Evolutionary conservation across 2,888 invertebrate species (phyloP), one percentile per base, ranked within the genome.

Genomic region (Heliconius sara): DNA sequence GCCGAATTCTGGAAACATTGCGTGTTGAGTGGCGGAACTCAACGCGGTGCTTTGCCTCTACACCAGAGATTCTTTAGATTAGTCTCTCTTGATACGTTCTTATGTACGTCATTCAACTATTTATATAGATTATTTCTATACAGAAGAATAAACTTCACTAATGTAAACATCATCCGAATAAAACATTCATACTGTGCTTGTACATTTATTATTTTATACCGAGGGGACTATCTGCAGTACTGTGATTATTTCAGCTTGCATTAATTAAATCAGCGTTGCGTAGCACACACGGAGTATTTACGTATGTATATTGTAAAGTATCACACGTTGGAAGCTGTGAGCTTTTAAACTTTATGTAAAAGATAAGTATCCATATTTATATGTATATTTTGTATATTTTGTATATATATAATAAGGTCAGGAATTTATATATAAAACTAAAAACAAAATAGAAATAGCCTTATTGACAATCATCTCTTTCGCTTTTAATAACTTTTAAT

Each of bases 261-360:
- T 72, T 57, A 72, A 72, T 30, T 22, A 72, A 72, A 72, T 72
- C 22, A 57, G 12, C 57, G 52, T 72, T 72, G 22, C 43, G 43
- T 70, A 13, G 43, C 68, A 25, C 39, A 22, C 25, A 7, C 39
- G 13, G 12, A 68, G 43, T 39, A 43, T 25, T 13, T n/a, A 60
- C 7, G 22, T 22, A 5, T 39, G 39, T 25, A 70, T 70, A 70
- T 70, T 70, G 25, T n/a, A 39, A 43, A 43, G 6, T 70, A 25
- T 70, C 13, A n/a, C 60, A 3, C 3, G n/a, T 60, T 60, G 3
- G 60, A n/a, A n/a, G 10, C 3, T 27, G 27, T 27, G 27, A 27
- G 27, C 27, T 27, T 27, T 27, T 27, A 27, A 27, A 27, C 27
- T 27, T 27, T 27, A 27, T 27, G 1, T 27, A 27, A 27, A 2